Base-by-base conservation (phyloP, 1,140 invertebrate genomes). In the Myzus persicae region DNA sequence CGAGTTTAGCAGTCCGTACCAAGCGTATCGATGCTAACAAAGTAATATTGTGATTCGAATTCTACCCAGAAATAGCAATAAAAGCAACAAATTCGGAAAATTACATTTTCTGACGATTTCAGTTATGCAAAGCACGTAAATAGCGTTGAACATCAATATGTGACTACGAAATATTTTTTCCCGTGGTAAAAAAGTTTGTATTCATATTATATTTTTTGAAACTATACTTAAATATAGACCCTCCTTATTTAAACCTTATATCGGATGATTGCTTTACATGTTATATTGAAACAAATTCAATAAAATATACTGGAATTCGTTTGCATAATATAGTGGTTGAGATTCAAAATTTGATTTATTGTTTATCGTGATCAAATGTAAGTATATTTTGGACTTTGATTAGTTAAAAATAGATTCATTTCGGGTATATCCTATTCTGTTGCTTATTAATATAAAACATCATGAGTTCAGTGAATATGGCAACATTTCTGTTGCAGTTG, bases 101-200 rank as follows among this genome's bases (percentile, higher is more conserved):
- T 51, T 82, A 92, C 42, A 82, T 92, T 92, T 81, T 38, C 42
- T 84, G 76, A 92, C 36, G 67, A 81, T 48, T 46, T 92, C 84
- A 82, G 42, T 31, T n/a, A 92, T 51, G 91, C 67, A 38, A 36
- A 92, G 42, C 91, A 92, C 91, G 91, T 81, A 82, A 81, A 81
- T 36, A 38, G 36, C 82, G 91, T 82, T 46, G n/a, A 82, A 82
- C 91, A 92, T 92, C 91, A 51, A 81, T 82, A 92, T 92, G 42
- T 38, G n/a, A 92, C 91, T 82, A 24, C 59, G 6, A 84, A 92
- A 82, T 89, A 89, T 89, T 51, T 24, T 89, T 38, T 89, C 24
- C 87, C 8, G 36, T 22, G 87, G 46, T 36, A 89, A 89, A 44
- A 24, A 85, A 51, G 44, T 89, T 51, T 89, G 46, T 51, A 48